Base-by-base conservation (phyloP, 2,797 vertebrate genomes). In the Malurus leucopterus region DNA sequence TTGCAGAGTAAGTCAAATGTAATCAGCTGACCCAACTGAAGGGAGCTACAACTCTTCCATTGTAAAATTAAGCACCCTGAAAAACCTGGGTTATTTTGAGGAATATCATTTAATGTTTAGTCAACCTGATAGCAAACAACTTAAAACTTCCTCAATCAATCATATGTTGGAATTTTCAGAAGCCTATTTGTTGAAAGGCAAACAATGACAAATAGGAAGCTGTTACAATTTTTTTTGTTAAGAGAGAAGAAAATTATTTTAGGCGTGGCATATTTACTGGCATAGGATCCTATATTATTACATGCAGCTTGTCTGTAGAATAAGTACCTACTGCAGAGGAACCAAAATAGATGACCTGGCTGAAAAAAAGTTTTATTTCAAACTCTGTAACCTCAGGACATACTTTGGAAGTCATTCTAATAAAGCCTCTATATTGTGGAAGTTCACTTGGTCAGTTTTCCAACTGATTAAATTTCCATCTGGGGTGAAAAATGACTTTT, bases 381-480 rank as follows among this genome's bases (percentile, higher is more conserved):
- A 91, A 63, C 29, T 46, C 32, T 74, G 8, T 75, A 89, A 62
- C 69, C 38, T 93, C 62, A 74, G 63, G 62, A 21, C 21, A 36
- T 61, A 50, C 36, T 84, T 91, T 81, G 22, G 72, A 55, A 88
- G 71, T 36, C n/a, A 63, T 81, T 89, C 29, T 68, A 71, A 86
- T 71, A 88, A 84, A 71, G 23, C 15, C 16, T 88, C 58, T 15
- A 2, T 40, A 65, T 61, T 12, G 29, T 95, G 29, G 19, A 90
- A 91, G n/a, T 54, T 36, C 21, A 71, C 47, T 72, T 92, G 72
- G 34, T 91, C 5, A 1, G 43, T 91, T 91, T 95, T 91, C 38
- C 51, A 84, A n/a, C 51, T 53, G 78, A 89, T 92, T 86, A 88
- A 82, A 94, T 73, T 87, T 59, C 49, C 67, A 87, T 49, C 24